A percentile compares a stretch with the other conserved stretches of the same genome.
Conservation (phyloP, 2,113 vertebrate species). For the Cynocephalus volans region DNA sequence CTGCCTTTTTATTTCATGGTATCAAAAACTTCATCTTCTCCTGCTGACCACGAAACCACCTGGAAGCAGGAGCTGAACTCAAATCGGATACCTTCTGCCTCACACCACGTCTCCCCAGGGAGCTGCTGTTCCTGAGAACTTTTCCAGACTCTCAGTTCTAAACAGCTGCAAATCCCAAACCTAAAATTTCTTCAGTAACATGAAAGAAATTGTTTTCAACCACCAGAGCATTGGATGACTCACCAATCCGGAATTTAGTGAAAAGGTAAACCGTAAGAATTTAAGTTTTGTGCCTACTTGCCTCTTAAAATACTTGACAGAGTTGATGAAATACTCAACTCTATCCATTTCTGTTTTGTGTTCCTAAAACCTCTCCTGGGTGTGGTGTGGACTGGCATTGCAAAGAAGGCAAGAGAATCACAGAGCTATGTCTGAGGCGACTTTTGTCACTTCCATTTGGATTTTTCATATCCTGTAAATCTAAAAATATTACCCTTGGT, state of each 20-base stretch:
- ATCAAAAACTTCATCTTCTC: conserved; percentile 67
- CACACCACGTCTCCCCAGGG: background rate
- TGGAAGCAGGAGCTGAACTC: background rate
- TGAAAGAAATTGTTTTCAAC: background rate
- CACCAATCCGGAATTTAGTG: conserved; percentile 35
- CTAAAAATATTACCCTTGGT: background rate
- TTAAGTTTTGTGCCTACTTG: background rate
- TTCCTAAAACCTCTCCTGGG: background rate
- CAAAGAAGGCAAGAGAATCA: accelerated
- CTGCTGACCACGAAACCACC: conserved; percentile 57
- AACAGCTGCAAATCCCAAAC: background rate
- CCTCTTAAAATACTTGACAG: conserved; percentile 10
- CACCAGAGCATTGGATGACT: background rate
- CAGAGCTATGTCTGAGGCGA: background rate
- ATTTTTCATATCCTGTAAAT: background rate
- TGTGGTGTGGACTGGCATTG: background rate
- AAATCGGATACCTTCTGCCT: background rate
- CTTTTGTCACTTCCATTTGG: background rate
- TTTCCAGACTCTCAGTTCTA: conserved; percentile 66
- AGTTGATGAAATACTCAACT: background rate
- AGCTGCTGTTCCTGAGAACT: background rate
- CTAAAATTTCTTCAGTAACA: background rate
- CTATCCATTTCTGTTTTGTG: background rate
- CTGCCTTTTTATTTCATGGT: conserved; percentile 23
- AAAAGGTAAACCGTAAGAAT: background rate